These are phyloP conservation scores for Coleophora deauratella DNA, from an alignment of 2,888 invertebrate species.

Conservation along the genomic window DNA sequence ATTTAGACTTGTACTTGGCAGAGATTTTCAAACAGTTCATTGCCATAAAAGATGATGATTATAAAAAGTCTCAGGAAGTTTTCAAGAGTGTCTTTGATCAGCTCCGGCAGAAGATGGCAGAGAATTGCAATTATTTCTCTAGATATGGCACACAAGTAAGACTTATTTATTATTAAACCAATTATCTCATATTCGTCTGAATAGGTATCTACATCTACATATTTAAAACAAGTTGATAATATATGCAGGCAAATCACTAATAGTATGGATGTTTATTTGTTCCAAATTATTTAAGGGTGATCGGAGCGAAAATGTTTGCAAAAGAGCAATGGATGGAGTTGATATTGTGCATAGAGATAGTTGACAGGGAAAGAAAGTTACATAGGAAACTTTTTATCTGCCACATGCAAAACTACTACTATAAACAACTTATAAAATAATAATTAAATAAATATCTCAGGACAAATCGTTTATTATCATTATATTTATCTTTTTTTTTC, in stretches of 20 bases:
- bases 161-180: neutral
- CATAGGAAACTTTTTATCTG: no score
- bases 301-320: no score
- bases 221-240: neutral
- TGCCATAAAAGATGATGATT: conserved; percentile 47
- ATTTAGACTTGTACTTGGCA: conserved; percentile 37
- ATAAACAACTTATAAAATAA: no score
- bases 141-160: conserved; percentile 49
- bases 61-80: conserved; percentile 42
- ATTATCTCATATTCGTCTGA: neutral
- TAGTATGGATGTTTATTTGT: neutral
- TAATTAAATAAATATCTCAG: no score
- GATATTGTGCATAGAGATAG: no score
- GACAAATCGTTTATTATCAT: no score
- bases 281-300: neutral
- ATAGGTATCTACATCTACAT: neutral
- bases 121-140: conserved; percentile 48
- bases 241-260: neutral
- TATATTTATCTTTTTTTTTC: no score
- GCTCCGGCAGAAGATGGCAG: conserved; percentile 49
- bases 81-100: conserved; percentile 51
- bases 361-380: no score
- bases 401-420: no score
- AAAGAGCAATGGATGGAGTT: no score
- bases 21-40: conserved; percentile 51